Evolutionary conservation across 2,113 vertebrate genomes (phyloP).

Genomic region (Paratilapia polleni): DNA sequence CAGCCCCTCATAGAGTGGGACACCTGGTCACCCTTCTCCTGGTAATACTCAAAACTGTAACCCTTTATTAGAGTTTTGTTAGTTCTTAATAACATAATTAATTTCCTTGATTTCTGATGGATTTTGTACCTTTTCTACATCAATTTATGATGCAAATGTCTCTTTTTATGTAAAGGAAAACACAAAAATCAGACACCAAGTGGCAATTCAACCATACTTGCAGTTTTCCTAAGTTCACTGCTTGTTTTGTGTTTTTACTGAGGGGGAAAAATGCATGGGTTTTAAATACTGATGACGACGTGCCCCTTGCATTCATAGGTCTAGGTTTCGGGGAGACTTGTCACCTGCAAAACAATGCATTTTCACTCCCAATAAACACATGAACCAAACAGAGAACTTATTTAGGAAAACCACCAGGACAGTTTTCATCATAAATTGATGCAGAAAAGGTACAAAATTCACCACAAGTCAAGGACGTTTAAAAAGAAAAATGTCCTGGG

Average conservation of each 20-base stretch:
- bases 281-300: background rate
- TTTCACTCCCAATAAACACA: background rate
- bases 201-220: background rate
- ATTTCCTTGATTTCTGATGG: background rate
- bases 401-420: rapidly evolving
- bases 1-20: too few species aligned
- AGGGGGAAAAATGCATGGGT: background rate
- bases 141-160: background rate
- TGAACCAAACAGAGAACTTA: background rate
- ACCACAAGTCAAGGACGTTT: background rate
- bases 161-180: rapidly evolving
- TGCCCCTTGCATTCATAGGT: background rate
- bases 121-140: background rate
- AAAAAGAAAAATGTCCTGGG: background rate
- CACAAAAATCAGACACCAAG: background rate
- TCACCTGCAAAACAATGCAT: background rate
- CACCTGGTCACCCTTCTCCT: too few species aligned
- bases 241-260: background rate
- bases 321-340: background rate
- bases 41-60: too few species aligned
- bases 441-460: rapidly evolving
- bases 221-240: background rate
- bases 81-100: too few species aligned
- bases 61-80: too few species aligned
- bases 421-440: background rate